These are phyloP conservation scores for Platysternon megacephalum DNA, from an alignment of 2,113 vertebrate genomes.

Conservation along the genomic window DNA sequence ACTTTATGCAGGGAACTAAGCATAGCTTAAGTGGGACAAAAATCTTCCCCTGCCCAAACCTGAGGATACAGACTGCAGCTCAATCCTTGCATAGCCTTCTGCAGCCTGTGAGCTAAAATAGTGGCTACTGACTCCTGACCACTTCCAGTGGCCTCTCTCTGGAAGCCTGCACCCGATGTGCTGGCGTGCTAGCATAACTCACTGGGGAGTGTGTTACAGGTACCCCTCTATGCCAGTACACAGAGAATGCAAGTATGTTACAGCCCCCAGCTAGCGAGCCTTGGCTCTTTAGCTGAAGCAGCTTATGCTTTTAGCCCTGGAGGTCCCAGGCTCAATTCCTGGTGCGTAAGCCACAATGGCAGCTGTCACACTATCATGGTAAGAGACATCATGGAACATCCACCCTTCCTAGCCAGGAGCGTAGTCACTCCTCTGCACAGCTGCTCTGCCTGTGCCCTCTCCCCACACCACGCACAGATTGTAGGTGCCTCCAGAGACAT, in stretches of 20 bases:
- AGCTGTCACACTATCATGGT: neutral
- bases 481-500: neutral
- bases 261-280: neutral
- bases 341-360: neutral
- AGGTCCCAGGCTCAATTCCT: neutral
- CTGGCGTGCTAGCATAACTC: neutral
- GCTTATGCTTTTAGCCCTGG: neutral
- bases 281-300: neutral
- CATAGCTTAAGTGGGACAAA: neutral
- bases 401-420: neutral
- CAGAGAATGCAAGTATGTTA: neutral
- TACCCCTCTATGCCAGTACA: neutral
- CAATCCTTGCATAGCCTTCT: neutral
- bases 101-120: neutral
- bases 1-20: neutral
- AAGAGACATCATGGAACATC: neutral
- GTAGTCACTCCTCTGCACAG: neutral
- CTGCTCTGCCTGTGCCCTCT: neutral
- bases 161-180: neutral
- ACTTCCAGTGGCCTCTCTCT: neutral
- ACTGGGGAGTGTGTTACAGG: neutral
- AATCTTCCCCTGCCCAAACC: neutral
- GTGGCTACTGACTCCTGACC: neutral
- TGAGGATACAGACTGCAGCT: neutral
- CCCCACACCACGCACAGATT: neutral